phyloP scores from a whole-genome alignment of 2,797 vertebrate species.

The Myotis planiceps region DNA sequence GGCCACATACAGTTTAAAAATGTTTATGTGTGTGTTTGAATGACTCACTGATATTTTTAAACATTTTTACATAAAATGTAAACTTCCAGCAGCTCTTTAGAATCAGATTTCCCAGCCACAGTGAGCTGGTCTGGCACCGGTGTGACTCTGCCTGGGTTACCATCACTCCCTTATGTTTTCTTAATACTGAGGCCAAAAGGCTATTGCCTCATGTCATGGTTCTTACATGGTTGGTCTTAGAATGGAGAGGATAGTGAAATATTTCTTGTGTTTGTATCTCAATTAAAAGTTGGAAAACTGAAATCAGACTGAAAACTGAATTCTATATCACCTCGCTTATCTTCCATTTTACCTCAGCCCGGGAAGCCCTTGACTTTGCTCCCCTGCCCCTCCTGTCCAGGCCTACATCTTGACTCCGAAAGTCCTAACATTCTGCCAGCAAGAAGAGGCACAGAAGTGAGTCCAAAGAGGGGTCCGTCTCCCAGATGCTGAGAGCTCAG shows the following conservation, averaged over 20 bases:
- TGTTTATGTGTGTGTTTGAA: neutral
- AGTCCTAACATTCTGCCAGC: neutral
- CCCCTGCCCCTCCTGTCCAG: fast-evolving
- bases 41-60: neutral
- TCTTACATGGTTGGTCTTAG: neutral
- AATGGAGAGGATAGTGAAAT: neutral
- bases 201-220: fast-evolving
- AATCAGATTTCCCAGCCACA: fast-evolving
- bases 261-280: neutral
- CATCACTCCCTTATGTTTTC: neutral
- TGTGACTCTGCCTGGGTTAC: neutral
- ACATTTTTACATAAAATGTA: neutral
- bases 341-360: neutral
- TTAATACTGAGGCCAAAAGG: neutral
- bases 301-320: neutral
- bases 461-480: neutral
- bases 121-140: neutral
- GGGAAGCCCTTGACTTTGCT: fast-evolving
- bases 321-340: neutral
- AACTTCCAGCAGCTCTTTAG: neutral
- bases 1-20: neutral
- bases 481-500: neutral
- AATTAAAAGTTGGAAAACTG: neutral
- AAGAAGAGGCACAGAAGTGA: neutral
- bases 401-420: neutral